A percentile compares a stretch with the other conserved stretches of the same genome.
Evolutionary conservation across 2,113 vertebrate species (phyloP).

Genomic region (Orthochromis malagaraziensis): DNA sequence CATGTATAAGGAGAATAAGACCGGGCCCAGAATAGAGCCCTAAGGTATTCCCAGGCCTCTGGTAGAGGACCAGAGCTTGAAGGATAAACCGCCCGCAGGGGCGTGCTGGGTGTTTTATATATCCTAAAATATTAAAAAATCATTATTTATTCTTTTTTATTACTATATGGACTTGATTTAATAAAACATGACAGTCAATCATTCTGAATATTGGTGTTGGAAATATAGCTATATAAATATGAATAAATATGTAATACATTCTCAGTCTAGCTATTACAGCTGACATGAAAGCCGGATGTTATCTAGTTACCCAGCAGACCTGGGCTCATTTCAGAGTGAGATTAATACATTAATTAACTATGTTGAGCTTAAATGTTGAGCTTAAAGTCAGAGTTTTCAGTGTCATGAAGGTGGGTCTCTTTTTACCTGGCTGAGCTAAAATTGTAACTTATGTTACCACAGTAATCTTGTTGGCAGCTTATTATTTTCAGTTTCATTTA

Average conservation of each 20-base stretch:
- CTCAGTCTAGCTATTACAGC: background rate
- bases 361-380: background rate
- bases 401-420: background rate
- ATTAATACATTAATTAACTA: background rate
- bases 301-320: background rate
- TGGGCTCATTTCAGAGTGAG: background rate
- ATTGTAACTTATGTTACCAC: background rate
- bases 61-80: too few relatives aligned
- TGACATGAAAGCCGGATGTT: accelerated
- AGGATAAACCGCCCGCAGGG: too few relatives aligned
- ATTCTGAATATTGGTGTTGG: background rate
- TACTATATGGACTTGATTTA: background rate
- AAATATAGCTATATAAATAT: background rate
- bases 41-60: too few relatives aligned
- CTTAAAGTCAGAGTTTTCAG: background rate
- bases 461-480: background rate
- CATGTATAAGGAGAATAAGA: too few relatives aligned
- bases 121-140: background rate
- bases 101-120: background rate
- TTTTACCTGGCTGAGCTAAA: background rate
- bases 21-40: too few relatives aligned
- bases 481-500: background rate
- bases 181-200: background rate
- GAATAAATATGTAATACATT: background rate
- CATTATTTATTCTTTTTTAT: background rate